These are phyloP conservation scores for Muscicapa striata DNA, from an alignment of 2,797 vertebrate genomes.

Conservation along the genomic window DNA sequence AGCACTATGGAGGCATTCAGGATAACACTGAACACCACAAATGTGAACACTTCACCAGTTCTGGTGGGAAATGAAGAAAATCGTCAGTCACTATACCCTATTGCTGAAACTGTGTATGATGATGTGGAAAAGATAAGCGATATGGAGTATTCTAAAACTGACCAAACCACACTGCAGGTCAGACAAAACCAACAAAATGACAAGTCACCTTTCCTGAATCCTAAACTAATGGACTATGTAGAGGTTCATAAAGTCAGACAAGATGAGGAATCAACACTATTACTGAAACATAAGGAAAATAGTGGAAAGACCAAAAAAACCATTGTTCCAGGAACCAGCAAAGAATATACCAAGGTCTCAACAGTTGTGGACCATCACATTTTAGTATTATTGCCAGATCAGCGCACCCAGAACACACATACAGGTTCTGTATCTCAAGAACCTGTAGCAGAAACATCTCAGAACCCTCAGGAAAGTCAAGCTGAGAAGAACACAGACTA, in stretches of 20 bases:
- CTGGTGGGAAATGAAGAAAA: slow-evolving; percentile 54
- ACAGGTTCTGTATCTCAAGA: slow-evolving; percentile 56
- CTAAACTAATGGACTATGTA: slow-evolving; percentile 82
- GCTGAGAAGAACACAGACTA: slow-evolving; percentile 68
- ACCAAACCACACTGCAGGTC: slow-evolving; percentile 23
- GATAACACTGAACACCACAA: slow-evolving; percentile 28
- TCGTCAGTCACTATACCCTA: neutral
- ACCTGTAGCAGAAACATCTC: neutral
- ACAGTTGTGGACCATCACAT: slow-evolving; percentile 77
- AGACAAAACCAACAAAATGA: slow-evolving; percentile 45
- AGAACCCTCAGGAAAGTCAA: slow-evolving; percentile 40
- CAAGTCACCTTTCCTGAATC: slow-evolving; percentile 30
- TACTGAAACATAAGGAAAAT: slow-evolving; percentile 76
- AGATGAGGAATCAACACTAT: slow-evolving; percentile 80
- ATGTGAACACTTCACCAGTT: neutral
- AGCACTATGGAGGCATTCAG: slow-evolving; percentile 66
- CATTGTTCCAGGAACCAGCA: slow-evolving; percentile 31
- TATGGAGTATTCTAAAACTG: slow-evolving; percentile 38
- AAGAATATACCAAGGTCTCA: slow-evolving; percentile 89
- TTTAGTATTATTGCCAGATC: slow-evolving; percentile 83
- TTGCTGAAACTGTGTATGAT: slow-evolving; percentile 14
- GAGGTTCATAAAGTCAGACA: slow-evolving; percentile 87
- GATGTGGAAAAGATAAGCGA: neutral
- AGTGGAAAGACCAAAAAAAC: slow-evolving; percentile 29
- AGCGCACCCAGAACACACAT: slow-evolving; percentile 3